Evolutionary conservation across 2,888 invertebrate species (phyloP), one percentile per base, ranked within the genome.

Genomic region (Cryptops parisi): DNA sequence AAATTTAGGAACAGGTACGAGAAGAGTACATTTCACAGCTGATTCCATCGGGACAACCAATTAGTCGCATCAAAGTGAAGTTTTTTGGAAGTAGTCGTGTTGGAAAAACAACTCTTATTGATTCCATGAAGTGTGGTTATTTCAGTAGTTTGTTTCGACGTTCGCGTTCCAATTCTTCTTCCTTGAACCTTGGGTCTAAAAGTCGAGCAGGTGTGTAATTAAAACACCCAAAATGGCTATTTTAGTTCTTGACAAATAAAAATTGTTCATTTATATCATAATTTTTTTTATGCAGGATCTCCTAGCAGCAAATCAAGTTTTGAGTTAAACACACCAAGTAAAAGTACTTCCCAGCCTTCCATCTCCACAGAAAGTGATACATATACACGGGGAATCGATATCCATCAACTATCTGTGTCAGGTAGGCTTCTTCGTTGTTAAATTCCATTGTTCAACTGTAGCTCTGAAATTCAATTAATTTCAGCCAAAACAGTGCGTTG

Each of bases 61-160:
- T 77, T 39, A 68, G 75, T 41, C 72, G 80, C 39, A 73, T 83
- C 54, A 81, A 81, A 61, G 65, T 84, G 54, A 78, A 83, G 60
- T 65, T 84, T 46, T 73, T 84, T 61, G 84, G 84, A 0, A 78
- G 80, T 62, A 79, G 79, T 51, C 80, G 79, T 1, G 78, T 78
- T 2, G 84, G 84, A n/a, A 84, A 84, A 68, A 76, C 79, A 4
- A 74, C 80, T 0, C 69, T 84, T 45, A 71, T 79, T 4, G 79
- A 79, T 62, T 78, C 79, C 1, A 68, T 83, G 33, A 78, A 78
- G 62, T 78, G 80, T 58, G 79, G 81, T 1, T 75, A 79, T 56
- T 77, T 82, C 63, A 76, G 77, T 60, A 77, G 80, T 41, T 74
- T 81, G 60, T 80, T 82, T 62, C 67, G 76, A 61, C 56, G 63